Evolutionary conservation across 2,113 vertebrate genomes (phyloP).

Genomic region (Hemiscyllium ocellatum): DNA sequence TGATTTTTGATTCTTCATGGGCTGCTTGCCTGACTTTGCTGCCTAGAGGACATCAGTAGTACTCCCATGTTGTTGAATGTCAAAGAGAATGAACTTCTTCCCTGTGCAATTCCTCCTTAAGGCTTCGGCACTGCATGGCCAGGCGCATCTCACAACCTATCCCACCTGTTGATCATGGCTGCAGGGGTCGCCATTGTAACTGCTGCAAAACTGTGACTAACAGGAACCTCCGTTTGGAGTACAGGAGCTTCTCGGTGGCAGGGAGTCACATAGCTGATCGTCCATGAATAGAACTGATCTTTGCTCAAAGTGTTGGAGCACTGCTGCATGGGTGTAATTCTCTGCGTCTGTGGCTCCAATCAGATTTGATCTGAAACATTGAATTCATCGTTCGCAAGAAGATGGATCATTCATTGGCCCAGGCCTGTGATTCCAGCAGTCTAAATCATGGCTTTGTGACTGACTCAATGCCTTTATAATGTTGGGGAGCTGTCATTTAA

Average conservation of each 20-base stretch:
- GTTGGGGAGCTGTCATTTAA: background rate
- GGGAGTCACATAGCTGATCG: background rate
- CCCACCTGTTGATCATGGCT: background rate
- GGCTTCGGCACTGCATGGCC: background rate
- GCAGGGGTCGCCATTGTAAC: background rate
- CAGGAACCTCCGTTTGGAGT: background rate
- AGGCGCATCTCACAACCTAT: background rate
- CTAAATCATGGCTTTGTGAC: background rate
- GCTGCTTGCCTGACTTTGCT: background rate
- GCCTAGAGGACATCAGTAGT: background rate
- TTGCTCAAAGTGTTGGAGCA: background rate
- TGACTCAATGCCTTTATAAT: background rate
- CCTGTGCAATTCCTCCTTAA: background rate
- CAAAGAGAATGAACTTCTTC: background rate
- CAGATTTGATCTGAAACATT: background rate
- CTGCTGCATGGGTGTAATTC: background rate
- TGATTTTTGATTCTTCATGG: background rate
- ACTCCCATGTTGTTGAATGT: background rate
- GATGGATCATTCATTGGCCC: background rate
- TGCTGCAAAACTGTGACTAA: background rate
- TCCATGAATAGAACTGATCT: background rate
- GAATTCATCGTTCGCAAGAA: background rate
- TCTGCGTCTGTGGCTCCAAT: background rate
- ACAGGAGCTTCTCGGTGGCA: background rate
- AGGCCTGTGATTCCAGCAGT: background rate